A percentile compares a stretch with the other conserved stretches of the same genome.
These are phyloP conservation scores for Dascyllus trimaculatus DNA, from an alignment of 2,113 vertebrate species.

Conservation along the genomic window DNA sequence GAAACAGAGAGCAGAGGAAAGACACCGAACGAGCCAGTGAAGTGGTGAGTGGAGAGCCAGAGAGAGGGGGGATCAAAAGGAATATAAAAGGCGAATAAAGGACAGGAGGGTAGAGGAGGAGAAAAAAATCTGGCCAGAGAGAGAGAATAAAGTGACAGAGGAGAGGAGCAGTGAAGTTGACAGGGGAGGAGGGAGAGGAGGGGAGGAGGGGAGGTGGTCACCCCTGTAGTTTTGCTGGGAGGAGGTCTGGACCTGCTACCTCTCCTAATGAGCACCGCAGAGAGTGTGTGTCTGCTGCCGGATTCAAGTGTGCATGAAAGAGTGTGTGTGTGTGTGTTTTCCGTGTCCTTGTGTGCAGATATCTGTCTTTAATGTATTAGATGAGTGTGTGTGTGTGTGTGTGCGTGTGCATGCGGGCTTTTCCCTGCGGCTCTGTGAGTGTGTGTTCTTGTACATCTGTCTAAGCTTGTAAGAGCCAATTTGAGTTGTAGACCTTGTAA, in stretches of 20 bases:
- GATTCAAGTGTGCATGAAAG: slow-evolving; percentile 15
- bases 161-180: slow-evolving; percentile 21
- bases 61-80: not conserved
- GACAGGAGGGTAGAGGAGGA: not conserved
- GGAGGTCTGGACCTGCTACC: slow-evolving; percentile 62
- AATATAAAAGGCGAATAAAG: not conserved
- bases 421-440: slow-evolving; percentile 19
- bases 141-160: not conserved
- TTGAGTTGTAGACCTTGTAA: slow-evolving; percentile 4
- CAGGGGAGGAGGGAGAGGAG: slow-evolving; percentile 1
- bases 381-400: not conserved
- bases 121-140: not conserved
- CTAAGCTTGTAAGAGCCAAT: slow-evolving; percentile 1
- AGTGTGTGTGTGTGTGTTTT: slow-evolving; percentile 8
- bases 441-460: not conserved
- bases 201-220: slow-evolving; percentile 29
- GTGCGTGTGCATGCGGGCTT: not conserved
- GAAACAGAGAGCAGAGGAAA: not conserved
- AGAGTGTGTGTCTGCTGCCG: slow-evolving; percentile 38
- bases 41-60: not conserved
- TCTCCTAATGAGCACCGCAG: slow-evolving; percentile 67
- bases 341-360: no score
- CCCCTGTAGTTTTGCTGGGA: slow-evolving; percentile 57
- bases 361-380: not conserved
- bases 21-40: not conserved